Conservation (phyloP, 2,113 vertebrate genomes). For the Upupa epops region DNA sequence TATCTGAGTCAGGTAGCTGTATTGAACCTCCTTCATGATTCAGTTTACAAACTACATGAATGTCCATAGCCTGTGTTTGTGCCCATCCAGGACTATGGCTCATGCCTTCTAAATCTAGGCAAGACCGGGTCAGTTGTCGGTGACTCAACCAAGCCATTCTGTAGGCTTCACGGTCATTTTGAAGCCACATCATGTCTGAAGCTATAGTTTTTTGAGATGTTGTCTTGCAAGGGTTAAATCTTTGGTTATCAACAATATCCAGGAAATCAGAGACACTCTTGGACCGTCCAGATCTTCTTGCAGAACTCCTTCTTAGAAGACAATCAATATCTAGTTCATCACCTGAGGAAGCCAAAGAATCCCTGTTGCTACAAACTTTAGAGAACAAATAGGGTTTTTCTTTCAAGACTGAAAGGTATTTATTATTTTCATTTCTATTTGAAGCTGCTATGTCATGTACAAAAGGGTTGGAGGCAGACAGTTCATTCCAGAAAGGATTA, state of each 20-base stretch:
- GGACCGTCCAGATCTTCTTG: constrained; percentile 81
- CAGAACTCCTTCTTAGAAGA: constrained; percentile 70
- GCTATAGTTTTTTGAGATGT: constrained; percentile 65
- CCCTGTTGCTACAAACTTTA: constrained; percentile 72
- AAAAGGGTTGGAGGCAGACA: constrained; percentile 92
- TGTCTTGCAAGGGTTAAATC: constrained; percentile 40
- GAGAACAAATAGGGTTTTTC: constrained; percentile 74
- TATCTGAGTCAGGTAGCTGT: constrained; percentile 85
- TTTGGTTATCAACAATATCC: constrained; percentile 76
- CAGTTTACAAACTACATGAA: constrained; percentile 82
- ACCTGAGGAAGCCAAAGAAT: constrained; percentile 84
- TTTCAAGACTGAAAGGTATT: constrained; percentile 71
- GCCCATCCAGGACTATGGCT: constrained; percentile 93
- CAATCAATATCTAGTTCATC: constrained; percentile 84
- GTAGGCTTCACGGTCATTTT: constrained; percentile 91
- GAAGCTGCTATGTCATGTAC: constrained; percentile 86
- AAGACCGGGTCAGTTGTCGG: constrained; percentile 90
- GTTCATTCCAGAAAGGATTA: constrained; percentile 93
- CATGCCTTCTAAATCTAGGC: constrained; percentile 87
- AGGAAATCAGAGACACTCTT: constrained; percentile 91
- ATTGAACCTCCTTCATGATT: constrained; percentile 85
- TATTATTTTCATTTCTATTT: constrained; percentile 67
- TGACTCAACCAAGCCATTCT: constrained; percentile 96
- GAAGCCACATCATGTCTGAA: constrained; percentile 85
- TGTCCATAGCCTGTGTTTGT: constrained; percentile 90